phyloP scores from a whole-genome alignment of 1,140 invertebrate species.

The Panulirus ornatus region DNA sequence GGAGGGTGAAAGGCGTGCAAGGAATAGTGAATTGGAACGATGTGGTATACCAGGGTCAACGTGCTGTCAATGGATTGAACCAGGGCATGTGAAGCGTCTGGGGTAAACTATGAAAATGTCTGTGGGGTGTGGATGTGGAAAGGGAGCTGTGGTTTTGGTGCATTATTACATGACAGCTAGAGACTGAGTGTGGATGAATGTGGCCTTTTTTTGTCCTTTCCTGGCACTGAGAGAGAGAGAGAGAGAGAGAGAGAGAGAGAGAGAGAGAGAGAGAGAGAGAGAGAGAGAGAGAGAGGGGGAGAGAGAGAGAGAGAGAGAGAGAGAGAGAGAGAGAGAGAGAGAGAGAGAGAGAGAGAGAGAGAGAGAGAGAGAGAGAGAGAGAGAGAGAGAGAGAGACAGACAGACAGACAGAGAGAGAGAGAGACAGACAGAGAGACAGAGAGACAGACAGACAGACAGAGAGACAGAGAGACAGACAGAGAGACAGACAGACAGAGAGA shows the following conservation, averaged over 20 bases:
- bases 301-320: background rate
- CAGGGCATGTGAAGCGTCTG: no score
- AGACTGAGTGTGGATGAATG: no score
- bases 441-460: background rate
- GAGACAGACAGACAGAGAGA: background rate
- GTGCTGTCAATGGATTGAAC: no score
- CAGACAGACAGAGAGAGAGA: background rate
- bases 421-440: background rate
- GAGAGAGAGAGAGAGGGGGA: background rate
- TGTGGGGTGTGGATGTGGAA: no score
- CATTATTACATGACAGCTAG: no score
- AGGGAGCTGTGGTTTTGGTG: no score
- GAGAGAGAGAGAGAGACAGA: background rate
- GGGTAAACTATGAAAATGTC: no score
- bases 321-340: background rate
- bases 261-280: background rate
- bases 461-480: background rate
- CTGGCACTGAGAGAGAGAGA: conserved; percentile 1
- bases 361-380: conserved; percentile 20
- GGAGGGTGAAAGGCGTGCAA: no score
- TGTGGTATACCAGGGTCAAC: no score
- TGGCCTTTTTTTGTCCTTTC: no score
- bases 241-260: background rate
- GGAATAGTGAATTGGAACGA: no score
- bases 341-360: background rate